Percentiles rank a stretch among this genome's conserved stretches.
Conservation (phyloP, 2,888 invertebrate genomes). For the Scaptomyza reducta region DNA sequence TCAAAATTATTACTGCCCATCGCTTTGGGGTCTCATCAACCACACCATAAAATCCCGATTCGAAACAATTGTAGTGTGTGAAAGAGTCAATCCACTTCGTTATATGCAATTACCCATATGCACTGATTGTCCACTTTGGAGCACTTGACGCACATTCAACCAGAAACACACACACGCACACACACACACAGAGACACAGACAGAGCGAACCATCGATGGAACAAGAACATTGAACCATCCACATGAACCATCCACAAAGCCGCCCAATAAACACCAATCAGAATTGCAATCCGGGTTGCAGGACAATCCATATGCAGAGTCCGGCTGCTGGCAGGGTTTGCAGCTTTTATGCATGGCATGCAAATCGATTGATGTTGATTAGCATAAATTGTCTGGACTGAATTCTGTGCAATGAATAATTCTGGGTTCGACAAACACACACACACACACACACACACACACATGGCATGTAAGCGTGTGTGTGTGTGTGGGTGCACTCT, state of each 20-base stretch:
- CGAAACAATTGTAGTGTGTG: neutral
- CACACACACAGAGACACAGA: conserved; percentile 11
- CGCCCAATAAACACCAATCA: conserved; percentile 70
- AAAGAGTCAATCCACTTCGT: conserved; percentile 27
- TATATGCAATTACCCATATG: conserved; percentile 67
- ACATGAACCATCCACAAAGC: conserved; percentile 23
- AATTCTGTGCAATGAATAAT: conserved; percentile 78
- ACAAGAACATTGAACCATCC: conserved; percentile 27
- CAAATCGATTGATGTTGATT: conserved; percentile 82
- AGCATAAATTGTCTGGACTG: conserved; percentile 83
- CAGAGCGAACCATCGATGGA: neutral
- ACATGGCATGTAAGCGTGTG: neutral
- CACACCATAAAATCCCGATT: neutral
- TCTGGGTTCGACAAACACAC: conserved; percentile 56
- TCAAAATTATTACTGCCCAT: conserved; percentile 53
- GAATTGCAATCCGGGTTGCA: conserved; percentile 6
- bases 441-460: conserved; percentile 9
- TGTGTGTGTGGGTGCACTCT: conserved; percentile 6
- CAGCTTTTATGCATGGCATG: conserved; percentile 64
- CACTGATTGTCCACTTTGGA: conserved; percentile 72
- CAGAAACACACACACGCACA: conserved; percentile 24
- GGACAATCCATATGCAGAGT: conserved; percentile 7
- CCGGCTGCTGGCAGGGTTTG: neutral
- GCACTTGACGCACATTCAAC: conserved; percentile 34
- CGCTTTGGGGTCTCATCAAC: conserved; percentile 9